Conservation (phyloP, 2,888 invertebrate genomes). For the Himalopsyche kuldschensis region DNA sequence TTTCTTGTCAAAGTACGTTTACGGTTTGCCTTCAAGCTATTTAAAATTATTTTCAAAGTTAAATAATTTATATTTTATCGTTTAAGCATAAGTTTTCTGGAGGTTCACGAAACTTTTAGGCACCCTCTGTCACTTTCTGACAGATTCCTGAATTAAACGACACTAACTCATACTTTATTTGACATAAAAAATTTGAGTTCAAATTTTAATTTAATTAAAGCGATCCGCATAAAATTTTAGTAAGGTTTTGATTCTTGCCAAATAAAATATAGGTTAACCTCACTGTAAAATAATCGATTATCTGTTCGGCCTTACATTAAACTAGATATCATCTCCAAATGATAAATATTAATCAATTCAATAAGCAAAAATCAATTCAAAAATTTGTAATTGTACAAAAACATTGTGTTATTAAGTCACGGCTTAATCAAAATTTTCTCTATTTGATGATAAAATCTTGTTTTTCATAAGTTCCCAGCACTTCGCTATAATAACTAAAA, state of each 20-base stretch:
- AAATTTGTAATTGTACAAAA: no score
- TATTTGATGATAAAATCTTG: background rate
- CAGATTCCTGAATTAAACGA: slow-evolving; percentile 20
- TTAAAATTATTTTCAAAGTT: background rate
- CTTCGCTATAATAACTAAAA: background rate
- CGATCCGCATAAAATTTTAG: background rate
- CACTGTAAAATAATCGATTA: no score
- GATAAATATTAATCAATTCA: no score
- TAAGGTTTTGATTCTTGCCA: background rate
- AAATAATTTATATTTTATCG: slow-evolving; percentile 17
- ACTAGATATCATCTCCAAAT: no score
- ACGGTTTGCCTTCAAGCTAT: background rate
- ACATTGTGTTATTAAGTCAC: no score
- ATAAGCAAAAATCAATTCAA: no score
- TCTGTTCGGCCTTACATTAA: no score
- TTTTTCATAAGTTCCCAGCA: background rate
- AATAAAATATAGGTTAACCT: no score
- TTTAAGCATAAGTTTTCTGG: background rate
- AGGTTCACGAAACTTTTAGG: slow-evolving; percentile 28
- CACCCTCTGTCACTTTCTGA: slow-evolving; percentile 28
- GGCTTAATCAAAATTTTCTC: no score
- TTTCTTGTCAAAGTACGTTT: background rate
- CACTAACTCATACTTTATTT: background rate
- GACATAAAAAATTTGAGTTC: background rate
- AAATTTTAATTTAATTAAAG: background rate